phyloP scores from a whole-genome alignment of 2,888 invertebrate species.

The Andrena minutula region DNA sequence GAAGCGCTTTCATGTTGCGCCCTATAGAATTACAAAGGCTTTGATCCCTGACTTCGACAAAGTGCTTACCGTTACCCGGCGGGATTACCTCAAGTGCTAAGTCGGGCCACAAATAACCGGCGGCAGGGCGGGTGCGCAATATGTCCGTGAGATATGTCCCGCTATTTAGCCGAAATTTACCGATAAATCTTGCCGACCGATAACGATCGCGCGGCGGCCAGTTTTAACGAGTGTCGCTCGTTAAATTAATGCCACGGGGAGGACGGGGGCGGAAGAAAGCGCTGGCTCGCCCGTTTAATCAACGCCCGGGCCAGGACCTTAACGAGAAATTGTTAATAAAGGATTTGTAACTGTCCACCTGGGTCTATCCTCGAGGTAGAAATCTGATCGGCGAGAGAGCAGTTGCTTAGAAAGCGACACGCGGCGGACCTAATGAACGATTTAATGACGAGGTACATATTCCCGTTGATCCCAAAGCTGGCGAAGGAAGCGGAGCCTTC shows the following conservation, averaged over 20 bases:
- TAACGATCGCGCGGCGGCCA: background rate
- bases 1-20: slow-evolving; percentile 42
- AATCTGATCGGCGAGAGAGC: background rate
- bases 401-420: background rate
- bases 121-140: slow-evolving; percentile 8
- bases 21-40: slow-evolving; percentile 68
- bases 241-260: slow-evolving; percentile 2
- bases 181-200: slow-evolving; percentile 4
- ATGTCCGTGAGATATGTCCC: slow-evolving; percentile 25
- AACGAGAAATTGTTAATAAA: slow-evolving; percentile 14
- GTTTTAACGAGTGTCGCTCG: slow-evolving; percentile 6
- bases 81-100: slow-evolving; percentile 49
- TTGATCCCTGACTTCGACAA: slow-evolving; percentile 60
- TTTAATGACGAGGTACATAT: no score
- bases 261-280: background rate
- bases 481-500: no score
- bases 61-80: slow-evolving; percentile 28
- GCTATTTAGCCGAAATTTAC: slow-evolving; percentile 11
- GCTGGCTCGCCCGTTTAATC: background rate
- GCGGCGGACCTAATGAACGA: background rate
- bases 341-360: background rate
- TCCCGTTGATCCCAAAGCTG: no score
- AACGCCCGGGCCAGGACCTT: background rate
- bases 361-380: background rate
- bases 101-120: slow-evolving; percentile 27